Evolutionary conservation across 2,113 vertebrate genomes (phyloP), one percentile per base, ranked within the genome.

Genomic region (Arenaria interpres): DNA sequence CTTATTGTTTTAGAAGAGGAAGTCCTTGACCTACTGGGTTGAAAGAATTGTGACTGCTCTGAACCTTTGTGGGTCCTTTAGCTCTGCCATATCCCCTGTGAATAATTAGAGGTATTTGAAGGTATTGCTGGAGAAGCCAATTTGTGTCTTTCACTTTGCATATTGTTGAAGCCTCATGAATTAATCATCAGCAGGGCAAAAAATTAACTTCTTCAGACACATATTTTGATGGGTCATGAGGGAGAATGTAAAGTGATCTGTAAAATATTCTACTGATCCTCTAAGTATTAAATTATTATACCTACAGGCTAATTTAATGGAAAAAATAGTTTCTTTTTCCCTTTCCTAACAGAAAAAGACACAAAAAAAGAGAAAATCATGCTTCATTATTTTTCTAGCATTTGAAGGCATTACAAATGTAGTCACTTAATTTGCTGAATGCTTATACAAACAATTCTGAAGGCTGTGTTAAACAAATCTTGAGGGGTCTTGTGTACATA

Each of bases 91-190:
- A 85, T 98, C 98, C 98, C 98, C 89, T 92, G 98, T 98, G 98
- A 98, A 98, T 98, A 98, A 98, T 98, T 98, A 98, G 98, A 98
- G 96, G 97, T 97, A 97, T 98, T 98, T 98, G 98, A 98, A 98
- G 97, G 98, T 97, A 97, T 98, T 97, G 97, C 96, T 82, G 97
- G 97, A 97, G 98, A 98, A 98, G 98, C 98, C 98, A 98, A 98
- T 98, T 98, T 98, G 98, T 98, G 97, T 97, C 98, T 98, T 98
- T 98, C 97, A 98, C 98, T 98, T 98, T 98, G 98, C 98, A 98
- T 98, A 98, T 98, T 98, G 97, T 98, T 96, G 97, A 98, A 98
- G 97, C 97, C 92, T 97, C 95, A 98, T 98, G 98, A 98, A 98
- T 98, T 98, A 98, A 97, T 98, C 98, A 98, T 98, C 83, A 97